Base-by-base conservation (phyloP, 2,113 vertebrate genomes). In the Chamaetylas fuelleborni region DNA sequence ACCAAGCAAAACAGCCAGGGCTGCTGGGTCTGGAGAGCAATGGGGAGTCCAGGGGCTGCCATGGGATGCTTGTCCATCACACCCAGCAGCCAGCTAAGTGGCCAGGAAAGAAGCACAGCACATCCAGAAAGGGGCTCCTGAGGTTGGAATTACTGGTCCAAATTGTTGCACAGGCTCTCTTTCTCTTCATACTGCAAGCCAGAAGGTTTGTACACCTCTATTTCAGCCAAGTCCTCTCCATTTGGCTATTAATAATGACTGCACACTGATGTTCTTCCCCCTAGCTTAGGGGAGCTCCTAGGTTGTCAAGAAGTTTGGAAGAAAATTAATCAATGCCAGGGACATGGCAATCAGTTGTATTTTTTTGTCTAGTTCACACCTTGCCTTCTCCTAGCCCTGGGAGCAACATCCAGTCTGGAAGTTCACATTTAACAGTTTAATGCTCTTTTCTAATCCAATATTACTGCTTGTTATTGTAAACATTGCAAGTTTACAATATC, bases 301-400 rank as follows among this genome's bases (percentile, higher is more conserved):
- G 18, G 3, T 50, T 92, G 34, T 80, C 70, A 60, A 43, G 31
- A 93, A 64, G 3, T 7, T 56, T 76, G 43, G 28, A 93, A 74
- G 48, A 69, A 80, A 91, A 94, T 43, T 53, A 65, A 43, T 50
- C 3, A 23, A 40, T 34, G 31, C 19, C 34, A 42, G 53, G 67
- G 33, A 54, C 31, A 18, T 64, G 34, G 33, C 43, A 69, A 14
- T 34, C 0, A 0, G 6, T 9, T 74, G 16, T 78, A 43, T 78
- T 54, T 82, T 48, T 80, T 48, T 81, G 28, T 45, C 25, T 81
- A 16, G 51, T 84, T 89, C 51, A 84, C 69, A 54, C 18, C 16
- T 81, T 0, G 0, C 19, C 17, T 74, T 29, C 12, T 85, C n/a
- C 24, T 34, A 54, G 60, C 16, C 16, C 7, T 2, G 3, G n/a